These are phyloP conservation scores for Thymelicus acteon DNA, from an alignment of 2,888 invertebrate species.

Conservation along the genomic window DNA sequence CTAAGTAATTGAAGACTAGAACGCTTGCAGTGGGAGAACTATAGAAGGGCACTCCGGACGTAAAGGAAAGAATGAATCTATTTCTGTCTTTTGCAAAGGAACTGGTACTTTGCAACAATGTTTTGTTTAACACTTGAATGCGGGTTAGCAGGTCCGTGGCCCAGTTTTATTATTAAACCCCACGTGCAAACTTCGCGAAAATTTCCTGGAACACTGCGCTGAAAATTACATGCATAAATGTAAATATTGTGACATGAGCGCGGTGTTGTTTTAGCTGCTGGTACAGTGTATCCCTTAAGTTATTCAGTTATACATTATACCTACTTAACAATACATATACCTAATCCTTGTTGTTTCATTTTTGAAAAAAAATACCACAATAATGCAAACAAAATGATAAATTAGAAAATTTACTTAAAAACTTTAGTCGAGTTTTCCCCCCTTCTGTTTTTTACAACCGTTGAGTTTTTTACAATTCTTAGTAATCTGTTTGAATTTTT, in stretches of 20 bases:
- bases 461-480: no score
- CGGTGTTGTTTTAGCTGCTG: conserved; percentile 24
- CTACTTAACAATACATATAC: no score
- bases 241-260: conserved; percentile 29
- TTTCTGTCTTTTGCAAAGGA: conserved; percentile 26
- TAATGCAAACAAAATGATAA: no score
- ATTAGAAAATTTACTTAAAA: no score
- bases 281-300: background rate
- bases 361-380: no score
- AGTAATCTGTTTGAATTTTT: no score
- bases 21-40: background rate
- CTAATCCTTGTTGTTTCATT: no score
- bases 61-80: conserved; percentile 24
- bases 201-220: conserved; percentile 26
- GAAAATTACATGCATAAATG: conserved; percentile 33
- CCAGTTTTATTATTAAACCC: conserved; percentile 34
- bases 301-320: no score
- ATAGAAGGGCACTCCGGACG: background rate
- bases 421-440: no score
- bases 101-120: conserved; percentile 31
- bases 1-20: conserved; percentile 18
- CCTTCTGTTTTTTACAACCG: no score
- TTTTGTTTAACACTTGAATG: conserved; percentile 30
- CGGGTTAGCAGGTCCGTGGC: conserved; percentile 30
- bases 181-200: conserved; percentile 30